Conservation (phyloP, 2,113 vertebrate genomes). For the Plestiodon gilberti region DNA sequence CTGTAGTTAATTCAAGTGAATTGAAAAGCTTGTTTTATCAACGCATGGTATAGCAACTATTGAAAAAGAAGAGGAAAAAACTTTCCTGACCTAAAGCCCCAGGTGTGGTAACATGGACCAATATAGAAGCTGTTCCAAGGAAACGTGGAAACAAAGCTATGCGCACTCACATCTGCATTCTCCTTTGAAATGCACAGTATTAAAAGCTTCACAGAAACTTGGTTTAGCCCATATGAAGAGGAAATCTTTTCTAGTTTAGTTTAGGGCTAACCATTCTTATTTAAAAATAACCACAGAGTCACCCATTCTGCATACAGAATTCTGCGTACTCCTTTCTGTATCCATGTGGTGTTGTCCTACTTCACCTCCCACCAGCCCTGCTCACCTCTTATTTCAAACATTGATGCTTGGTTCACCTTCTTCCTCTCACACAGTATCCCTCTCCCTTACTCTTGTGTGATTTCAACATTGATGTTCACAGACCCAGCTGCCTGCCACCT, state of each 20-base stretch:
- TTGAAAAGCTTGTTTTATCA: constrained; percentile 57
- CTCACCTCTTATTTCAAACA: too few relatives aligned
- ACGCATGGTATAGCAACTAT: constrained; percentile 67
- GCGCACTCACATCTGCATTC: background rate
- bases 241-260: background rate
- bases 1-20: constrained; percentile 37
- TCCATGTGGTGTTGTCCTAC: too few relatives aligned
- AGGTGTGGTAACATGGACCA: background rate
- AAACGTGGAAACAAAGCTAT: background rate
- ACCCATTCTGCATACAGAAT: background rate
- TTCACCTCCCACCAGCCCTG: too few relatives aligned
- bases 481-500: too few relatives aligned
- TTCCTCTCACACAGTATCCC: too few relatives aligned
- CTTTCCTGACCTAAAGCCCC: background rate
- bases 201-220: background rate
- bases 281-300: background rate
- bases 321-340: too few relatives aligned
- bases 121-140: background rate
- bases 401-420: too few relatives aligned
- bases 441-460: too few relatives aligned
- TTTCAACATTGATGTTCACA: too few relatives aligned
- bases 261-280: background rate
- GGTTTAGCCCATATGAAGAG: too few relatives aligned
- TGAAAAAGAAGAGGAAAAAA: constrained; percentile 24
- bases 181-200: background rate